Conservation (phyloP, 1,140 invertebrate species). For the Rhagoletis pomonella region DNA sequence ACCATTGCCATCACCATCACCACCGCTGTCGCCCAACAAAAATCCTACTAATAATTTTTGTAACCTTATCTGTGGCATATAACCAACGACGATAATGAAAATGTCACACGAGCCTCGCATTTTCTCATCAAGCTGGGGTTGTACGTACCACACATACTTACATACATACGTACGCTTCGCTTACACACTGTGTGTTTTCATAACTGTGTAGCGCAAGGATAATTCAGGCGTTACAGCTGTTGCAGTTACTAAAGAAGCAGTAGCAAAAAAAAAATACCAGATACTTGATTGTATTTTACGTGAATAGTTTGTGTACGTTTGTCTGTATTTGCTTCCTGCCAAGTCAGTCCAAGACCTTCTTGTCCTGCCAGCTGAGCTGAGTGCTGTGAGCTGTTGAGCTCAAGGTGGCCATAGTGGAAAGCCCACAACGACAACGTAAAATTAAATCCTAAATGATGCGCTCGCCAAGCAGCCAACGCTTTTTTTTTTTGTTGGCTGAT, state of each 20-base stretch:
- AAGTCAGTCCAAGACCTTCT: constrained; percentile 41
- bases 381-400: constrained; percentile 50
- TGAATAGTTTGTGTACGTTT: not conserved
- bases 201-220: constrained; percentile 22
- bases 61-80: constrained; percentile 52
- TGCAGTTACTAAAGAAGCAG: not conserved
- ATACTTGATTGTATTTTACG: not conserved
- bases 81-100: constrained; percentile 54
- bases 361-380: constrained; percentile 42
- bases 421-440: constrained; percentile 43
- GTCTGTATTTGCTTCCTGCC: not conserved
- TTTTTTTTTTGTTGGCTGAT: constrained; percentile 1
- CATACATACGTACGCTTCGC: not conserved
- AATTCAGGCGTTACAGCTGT: constrained; percentile 24
- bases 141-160: not conserved
- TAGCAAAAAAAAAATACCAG: not conserved
- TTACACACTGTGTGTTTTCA: not conserved
- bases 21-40: constrained; percentile 43
- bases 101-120: constrained; percentile 54
- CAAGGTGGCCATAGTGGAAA: constrained; percentile 42
- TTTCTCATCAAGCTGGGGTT: constrained; percentile 47
- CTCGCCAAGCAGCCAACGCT: constrained; percentile 9
- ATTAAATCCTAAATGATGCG: constrained; percentile 51
- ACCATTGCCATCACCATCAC: too few relatives aligned
- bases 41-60: constrained; percentile 54